Conservation (phyloP, 2,888 invertebrate genomes). For the Drosophila prolongata region DNA sequence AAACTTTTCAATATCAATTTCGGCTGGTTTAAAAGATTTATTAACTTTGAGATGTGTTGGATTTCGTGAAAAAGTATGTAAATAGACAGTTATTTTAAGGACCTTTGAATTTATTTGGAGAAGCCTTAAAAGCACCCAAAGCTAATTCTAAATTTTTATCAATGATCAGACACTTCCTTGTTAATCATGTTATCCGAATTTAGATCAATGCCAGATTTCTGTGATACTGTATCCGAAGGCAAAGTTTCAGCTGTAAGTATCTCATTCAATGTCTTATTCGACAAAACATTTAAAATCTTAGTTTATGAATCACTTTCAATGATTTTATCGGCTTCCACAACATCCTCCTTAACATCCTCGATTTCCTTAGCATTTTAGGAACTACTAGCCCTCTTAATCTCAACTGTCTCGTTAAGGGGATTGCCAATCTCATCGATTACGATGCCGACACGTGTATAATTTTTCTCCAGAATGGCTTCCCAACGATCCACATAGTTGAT, state of each 20-base stretch:
- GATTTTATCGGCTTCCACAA: neutral
- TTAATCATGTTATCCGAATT: neutral
- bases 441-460: constrained; percentile 30
- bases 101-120: neutral
- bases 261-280: neutral
- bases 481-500: constrained; percentile 39
- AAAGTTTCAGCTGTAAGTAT: neutral
- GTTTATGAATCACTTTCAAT: neutral
- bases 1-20: too few relatives aligned
- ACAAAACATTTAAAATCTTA: neutral
- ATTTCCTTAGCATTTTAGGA: neutral
- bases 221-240: neutral
- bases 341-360: neutral
- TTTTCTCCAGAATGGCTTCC: constrained; percentile 31
- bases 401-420: neutral
- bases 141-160: too few relatives aligned
- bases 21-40: too few relatives aligned
- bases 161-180: neutral
- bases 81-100: neutral
- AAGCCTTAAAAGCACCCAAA: neutral
- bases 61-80: too few relatives aligned
- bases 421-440: constrained; percentile 26
- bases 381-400: neutral
- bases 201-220: neutral
- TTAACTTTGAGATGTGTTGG: too few relatives aligned